Evolutionary conservation across 2,797 vertebrate species (phyloP).

Genomic region (Scomberomorus guttatus): DNA sequence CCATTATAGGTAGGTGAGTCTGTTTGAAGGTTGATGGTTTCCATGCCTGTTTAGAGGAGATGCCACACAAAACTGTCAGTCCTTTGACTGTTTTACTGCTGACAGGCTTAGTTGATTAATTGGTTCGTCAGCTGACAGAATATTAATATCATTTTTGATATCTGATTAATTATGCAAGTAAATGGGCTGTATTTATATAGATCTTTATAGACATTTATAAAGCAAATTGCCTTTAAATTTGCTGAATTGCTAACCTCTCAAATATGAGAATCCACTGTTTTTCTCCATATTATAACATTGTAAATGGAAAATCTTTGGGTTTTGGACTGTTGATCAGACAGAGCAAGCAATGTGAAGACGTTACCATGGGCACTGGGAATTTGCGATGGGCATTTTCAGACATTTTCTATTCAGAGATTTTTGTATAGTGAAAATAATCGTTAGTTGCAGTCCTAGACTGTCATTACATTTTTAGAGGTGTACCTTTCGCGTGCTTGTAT

Average conservation of each 20-base stretch:
- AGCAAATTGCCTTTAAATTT: background rate
- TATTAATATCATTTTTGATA: background rate
- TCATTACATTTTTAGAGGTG: background rate
- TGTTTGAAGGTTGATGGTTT: slow-evolving; percentile 10
- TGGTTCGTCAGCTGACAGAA: background rate
- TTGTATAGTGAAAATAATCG: background rate
- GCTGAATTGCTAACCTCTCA: background rate
- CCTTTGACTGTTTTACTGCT: background rate
- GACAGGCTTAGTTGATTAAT: background rate
- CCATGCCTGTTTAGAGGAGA: background rate
- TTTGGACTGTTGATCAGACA: no score
- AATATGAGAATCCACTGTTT: background rate
- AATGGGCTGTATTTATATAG: background rate
- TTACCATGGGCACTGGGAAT: background rate
- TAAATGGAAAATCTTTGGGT: background rate
- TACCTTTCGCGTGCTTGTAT: background rate
- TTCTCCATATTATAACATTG: background rate
- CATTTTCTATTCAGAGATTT: background rate
- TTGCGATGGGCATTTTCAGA: background rate
- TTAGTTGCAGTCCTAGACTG: background rate
- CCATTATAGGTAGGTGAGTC: slow-evolving; percentile 3
- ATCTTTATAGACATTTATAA: background rate
- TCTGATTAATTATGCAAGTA: background rate
- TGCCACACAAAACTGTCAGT: background rate
- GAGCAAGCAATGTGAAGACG: background rate